Conservation (phyloP, 2,113 vertebrate species). For the Candoia aspera region DNA sequence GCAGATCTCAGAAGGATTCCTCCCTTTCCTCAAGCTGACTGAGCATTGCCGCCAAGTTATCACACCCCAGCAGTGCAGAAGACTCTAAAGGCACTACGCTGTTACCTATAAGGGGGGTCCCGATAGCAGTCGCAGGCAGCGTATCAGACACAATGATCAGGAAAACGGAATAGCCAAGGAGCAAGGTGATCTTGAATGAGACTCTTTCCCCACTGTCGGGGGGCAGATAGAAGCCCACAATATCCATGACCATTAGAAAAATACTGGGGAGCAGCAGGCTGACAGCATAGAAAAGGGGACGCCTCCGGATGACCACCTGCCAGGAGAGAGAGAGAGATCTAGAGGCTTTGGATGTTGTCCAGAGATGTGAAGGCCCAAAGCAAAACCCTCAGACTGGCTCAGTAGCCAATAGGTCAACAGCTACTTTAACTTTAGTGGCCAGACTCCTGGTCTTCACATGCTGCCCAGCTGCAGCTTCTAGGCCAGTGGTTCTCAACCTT, state of each 20-base stretch:
- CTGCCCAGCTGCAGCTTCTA: neutral
- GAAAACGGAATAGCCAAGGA: conserved; percentile 97
- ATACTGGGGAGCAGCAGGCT: conserved; percentile 93
- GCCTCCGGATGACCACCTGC: conserved; percentile 92
- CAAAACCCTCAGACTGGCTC: neutral
- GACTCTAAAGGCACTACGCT: accelerated
- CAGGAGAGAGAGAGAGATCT: neutral
- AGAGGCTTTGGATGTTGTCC: neutral
- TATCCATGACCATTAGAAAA: conserved; percentile 96
- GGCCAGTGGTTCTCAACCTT: too few species aligned
- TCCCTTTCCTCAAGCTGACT: neutral
- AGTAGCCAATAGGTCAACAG: neutral
- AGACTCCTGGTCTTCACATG: neutral
- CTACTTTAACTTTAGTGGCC: neutral
- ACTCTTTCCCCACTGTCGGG: conserved; percentile 95
- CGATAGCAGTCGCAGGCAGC: conserved; percentile 89
- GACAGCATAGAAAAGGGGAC: conserved; percentile 93
- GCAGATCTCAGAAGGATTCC: too few species aligned
- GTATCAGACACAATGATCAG: conserved; percentile 98
- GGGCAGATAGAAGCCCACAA: conserved; percentile 95
- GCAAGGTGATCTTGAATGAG: conserved; percentile 97
- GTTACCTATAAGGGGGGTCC: conserved; percentile 91
- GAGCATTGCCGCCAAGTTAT: neutral
- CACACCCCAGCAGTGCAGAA: neutral
- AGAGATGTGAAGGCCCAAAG: neutral